phyloP scores from a whole-genome alignment of 2,113 vertebrate genomes.

The Otus sunia region DNA sequence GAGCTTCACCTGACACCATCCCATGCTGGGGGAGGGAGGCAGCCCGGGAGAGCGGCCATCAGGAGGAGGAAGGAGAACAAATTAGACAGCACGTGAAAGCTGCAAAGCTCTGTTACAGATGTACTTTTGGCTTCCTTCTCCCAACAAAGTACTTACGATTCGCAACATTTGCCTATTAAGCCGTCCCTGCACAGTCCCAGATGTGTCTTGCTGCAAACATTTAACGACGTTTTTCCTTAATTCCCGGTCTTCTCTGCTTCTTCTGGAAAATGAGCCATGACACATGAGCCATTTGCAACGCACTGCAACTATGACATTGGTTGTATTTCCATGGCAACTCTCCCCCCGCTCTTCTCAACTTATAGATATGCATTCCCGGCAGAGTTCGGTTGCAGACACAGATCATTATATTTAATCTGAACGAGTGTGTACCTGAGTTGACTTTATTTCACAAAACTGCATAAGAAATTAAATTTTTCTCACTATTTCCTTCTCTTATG shows the following conservation, averaged over 20 bases:
- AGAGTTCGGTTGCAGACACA: constrained; percentile 1
- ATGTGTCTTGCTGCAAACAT: neutral
- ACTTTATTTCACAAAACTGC: constrained; percentile 9
- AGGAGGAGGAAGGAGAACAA: neutral
- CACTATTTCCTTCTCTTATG: constrained; percentile 22
- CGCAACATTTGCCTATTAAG: neutral
- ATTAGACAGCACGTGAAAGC: neutral
- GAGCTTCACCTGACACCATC: no score
- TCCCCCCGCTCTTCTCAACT: neutral
- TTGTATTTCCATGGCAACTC: constrained; percentile 62
- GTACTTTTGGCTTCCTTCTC: neutral
- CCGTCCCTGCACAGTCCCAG: neutral
- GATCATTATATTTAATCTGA: constrained; percentile 50
- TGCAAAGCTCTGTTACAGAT: neutral
- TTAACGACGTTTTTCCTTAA: neutral
- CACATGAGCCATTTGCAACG: neutral
- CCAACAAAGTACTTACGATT: neutral
- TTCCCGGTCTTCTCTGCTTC: neutral
- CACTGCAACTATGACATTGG: neutral
- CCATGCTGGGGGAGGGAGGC: accelerated
- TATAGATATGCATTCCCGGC: neutral
- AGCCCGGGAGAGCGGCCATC: neutral
- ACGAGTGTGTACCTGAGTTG: constrained; percentile 37
- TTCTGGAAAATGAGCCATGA: constrained; percentile 56
- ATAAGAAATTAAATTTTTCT: constrained; percentile 47